phyloP scores from a whole-genome alignment of 2,113 vertebrate species.

The Tragelaphus scriptus region DNA sequence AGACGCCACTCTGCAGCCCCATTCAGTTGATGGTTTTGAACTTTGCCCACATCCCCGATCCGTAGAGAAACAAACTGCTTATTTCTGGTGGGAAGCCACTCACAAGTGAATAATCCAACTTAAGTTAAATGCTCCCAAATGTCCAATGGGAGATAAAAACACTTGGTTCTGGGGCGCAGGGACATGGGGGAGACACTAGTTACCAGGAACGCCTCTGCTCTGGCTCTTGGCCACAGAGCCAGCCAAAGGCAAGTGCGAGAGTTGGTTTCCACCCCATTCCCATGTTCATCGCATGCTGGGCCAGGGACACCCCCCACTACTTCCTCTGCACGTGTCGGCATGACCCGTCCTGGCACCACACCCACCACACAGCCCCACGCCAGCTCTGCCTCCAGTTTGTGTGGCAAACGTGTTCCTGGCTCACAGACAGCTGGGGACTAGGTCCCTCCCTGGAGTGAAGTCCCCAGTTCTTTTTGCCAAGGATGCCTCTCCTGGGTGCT shows the following conservation, averaged over 20 bases:
- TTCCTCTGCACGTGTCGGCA: not conserved
- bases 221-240: not conserved
- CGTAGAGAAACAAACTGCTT: not conserved
- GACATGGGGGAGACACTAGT: not conserved
- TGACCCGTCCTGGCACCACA: not conserved
- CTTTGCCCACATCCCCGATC: not conserved
- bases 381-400: not conserved
- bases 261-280: not conserved
- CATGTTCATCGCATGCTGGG: not conserved
- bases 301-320: not conserved
- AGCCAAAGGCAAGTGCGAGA: not conserved
- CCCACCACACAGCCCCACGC: not conserved
- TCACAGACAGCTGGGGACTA: not conserved
- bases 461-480: not conserved
- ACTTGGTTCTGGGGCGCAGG: not conserved
- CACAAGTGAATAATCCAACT: not conserved
- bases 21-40: not conserved
- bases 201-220: not conserved
- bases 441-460: no score
- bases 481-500: not conserved
- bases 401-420: not conserved
- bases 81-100: not conserved
- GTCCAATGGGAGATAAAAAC: not conserved
- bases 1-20: not conserved
- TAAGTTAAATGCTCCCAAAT: not conserved